Evolutionary conservation across 2,888 invertebrate genomes (phyloP).

Genomic region (Lysandra bellargus): DNA sequence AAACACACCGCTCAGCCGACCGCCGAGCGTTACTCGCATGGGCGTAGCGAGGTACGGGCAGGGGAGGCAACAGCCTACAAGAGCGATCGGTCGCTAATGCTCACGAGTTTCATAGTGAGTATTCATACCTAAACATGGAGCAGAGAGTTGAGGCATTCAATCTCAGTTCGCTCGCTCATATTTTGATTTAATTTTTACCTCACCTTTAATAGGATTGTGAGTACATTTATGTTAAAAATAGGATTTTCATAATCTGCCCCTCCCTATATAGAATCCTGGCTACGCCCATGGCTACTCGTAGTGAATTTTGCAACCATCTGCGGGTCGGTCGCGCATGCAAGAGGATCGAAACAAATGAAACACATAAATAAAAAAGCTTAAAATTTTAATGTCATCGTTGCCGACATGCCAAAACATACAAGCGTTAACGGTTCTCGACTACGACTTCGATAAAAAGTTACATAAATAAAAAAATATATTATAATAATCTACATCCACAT

Average conservation of each 20-base stretch:
- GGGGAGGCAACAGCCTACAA: too few species aligned
- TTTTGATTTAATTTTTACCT: too few species aligned
- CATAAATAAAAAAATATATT: conserved; percentile 65
- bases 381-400: conserved; percentile 76
- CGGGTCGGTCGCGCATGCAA: conserved; percentile 65
- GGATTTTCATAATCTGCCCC: too few species aligned
- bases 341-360: conserved; percentile 67
- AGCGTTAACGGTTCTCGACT: conserved; percentile 65
- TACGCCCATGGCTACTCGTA: not conserved
- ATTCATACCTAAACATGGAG: too few species aligned
- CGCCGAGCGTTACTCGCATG: not conserved
- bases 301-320: conserved; percentile 67
- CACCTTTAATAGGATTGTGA: too few species aligned
- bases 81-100: too few species aligned
- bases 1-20: conserved; percentile 22
- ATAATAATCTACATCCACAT: conserved; percentile 54
- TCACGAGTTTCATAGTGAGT: too few species aligned
- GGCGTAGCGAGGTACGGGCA: too few species aligned
- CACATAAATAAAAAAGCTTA: conserved; percentile 71
- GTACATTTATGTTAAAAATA: too few species aligned
- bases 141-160: too few species aligned
- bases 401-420: conserved; percentile 72
- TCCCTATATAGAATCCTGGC: too few species aligned
- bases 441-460: conserved; percentile 71
- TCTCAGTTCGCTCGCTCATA: too few species aligned